Evolutionary conservation across 2,113 vertebrate species (phyloP).

Genomic region (Actenoides lindsayi): DNA sequence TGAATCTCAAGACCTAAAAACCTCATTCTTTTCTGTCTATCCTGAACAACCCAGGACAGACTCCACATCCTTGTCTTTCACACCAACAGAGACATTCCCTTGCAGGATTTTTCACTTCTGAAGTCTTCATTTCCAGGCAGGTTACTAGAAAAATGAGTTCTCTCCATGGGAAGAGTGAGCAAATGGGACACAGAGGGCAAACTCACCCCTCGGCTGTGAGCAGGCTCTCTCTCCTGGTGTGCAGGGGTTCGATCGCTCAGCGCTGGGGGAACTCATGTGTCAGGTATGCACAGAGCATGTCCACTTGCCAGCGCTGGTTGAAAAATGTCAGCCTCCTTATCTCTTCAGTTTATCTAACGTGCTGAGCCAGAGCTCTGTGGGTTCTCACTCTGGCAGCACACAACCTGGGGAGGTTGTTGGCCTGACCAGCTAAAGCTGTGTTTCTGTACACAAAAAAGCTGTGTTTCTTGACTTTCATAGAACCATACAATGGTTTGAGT

Average conservation of each 20-base stretch:
- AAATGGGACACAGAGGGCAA: background rate
- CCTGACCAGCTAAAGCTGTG: background rate
- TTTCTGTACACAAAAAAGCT: background rate
- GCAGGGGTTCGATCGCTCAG: rapidly evolving
- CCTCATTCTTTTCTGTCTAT: background rate
- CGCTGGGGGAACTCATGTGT: too few relatives aligned
- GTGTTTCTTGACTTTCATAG: background rate
- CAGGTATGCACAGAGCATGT: background rate
- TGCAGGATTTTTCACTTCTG: background rate
- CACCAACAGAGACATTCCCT: background rate
- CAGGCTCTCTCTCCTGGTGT: background rate
- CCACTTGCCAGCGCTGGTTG: background rate
- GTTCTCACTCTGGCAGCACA: background rate
- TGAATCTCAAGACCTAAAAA: background rate
- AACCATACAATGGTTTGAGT: background rate
- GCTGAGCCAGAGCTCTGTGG: background rate
- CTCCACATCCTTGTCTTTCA: background rate
- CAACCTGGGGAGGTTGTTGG: background rate
- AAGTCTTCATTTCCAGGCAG: background rate
- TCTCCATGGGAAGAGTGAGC: background rate
- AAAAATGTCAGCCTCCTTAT: background rate
- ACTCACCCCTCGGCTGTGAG: background rate
- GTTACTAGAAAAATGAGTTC: background rate
- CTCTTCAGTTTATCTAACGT: background rate
- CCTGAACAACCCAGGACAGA: background rate